A percentile compares a stretch with the other conserved stretches of the same genome.
Conservation (phyloP, 2,797 vertebrate species). For the Urosaurus nigricauda region DNA sequence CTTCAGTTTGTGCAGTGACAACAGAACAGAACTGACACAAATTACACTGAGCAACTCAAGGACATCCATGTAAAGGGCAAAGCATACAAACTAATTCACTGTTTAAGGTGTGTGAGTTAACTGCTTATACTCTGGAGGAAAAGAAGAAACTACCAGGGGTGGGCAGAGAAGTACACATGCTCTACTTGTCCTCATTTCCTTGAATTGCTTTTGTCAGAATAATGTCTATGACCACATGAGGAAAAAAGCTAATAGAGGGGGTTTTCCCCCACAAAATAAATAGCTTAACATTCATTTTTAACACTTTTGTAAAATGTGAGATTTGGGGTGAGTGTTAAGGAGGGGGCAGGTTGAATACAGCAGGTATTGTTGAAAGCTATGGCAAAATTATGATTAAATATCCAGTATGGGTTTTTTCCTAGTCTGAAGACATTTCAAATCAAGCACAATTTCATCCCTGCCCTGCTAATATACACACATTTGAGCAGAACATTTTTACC, state of each 20-base stretch:
- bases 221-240: not conserved
- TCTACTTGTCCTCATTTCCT: not conserved
- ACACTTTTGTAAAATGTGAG: not conserved
- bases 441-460: not conserved
- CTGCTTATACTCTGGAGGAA: constrained; percentile 16
- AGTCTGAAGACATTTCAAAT: too few species aligned
- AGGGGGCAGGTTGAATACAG: not conserved
- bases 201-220: constrained; percentile 2
- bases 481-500: not conserved
- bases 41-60: constrained; percentile 42
- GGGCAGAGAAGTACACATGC: not conserved
- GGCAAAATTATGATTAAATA: not conserved
- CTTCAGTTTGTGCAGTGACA: constrained; percentile 63
- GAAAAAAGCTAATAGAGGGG: not conserved
- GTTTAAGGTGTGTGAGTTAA: constrained; percentile 27
- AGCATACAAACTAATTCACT: not conserved
- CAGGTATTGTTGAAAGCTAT: not conserved
- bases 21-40: constrained; percentile 64
- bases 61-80: constrained; percentile 38
- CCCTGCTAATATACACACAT: not conserved
- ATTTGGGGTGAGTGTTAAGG: too few species aligned
- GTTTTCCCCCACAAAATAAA: not conserved
- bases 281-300: not conserved
- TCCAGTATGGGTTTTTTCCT: not conserved
- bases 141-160: not conserved